Evolutionary conservation across 2,888 invertebrate species (phyloP).

Genomic region (Salticus scenicus): DNA sequence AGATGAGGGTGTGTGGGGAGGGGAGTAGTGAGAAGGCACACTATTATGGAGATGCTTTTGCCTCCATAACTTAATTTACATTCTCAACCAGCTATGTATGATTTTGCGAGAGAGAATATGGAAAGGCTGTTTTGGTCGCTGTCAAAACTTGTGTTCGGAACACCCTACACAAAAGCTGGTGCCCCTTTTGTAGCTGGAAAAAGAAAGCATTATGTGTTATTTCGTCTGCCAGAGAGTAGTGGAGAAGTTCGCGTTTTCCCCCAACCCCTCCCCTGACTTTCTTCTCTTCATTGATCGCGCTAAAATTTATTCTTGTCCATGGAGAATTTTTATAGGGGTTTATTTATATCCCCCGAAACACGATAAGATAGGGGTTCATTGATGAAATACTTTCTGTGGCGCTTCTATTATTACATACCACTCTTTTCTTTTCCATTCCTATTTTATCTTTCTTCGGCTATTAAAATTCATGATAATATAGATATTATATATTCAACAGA

Average conservation of each 20-base stretch:
- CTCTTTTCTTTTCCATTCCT: too few relatives aligned
- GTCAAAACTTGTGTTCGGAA: conserved; percentile 62
- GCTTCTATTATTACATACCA: too few relatives aligned
- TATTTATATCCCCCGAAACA: neutral
- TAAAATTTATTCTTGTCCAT: conserved; percentile 46
- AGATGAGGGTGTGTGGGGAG: neutral
- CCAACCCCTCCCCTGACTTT: too few relatives aligned
- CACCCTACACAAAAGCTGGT: conserved; percentile 47
- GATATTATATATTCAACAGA: too few relatives aligned
- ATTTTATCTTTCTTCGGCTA: too few relatives aligned
- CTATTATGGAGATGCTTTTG: conserved; percentile 69
- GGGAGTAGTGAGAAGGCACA: neutral
- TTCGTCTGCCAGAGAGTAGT: conserved; percentile 18
- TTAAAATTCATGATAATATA: too few relatives aligned
- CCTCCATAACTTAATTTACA: conserved; percentile 69
- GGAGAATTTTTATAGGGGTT: neutral
- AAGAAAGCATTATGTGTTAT: conserved; percentile 39
- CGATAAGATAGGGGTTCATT: neutral
- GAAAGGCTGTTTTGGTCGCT: conserved; percentile 31
- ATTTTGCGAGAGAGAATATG: conserved; percentile 23
- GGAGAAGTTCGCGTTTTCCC: neutral
- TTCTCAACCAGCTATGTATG: conserved; percentile 64
- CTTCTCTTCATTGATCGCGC: conserved; percentile 28
- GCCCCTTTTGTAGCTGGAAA: conserved; percentile 27
- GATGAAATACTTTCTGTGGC: too few relatives aligned